Conservation (phyloP, 2,888 invertebrate species). For the Scaptomyza caliginosa region DNA sequence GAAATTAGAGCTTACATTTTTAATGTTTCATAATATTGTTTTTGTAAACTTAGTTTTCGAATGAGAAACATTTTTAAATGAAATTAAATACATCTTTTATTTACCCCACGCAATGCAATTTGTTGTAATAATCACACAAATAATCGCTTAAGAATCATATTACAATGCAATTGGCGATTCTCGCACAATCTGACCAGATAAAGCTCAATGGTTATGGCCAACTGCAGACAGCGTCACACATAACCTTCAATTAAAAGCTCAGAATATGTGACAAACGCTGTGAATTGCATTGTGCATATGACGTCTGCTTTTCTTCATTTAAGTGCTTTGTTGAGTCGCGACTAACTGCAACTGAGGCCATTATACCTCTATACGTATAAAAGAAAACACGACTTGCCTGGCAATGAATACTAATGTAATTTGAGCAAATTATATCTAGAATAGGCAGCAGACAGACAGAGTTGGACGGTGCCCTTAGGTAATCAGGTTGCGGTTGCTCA, state of each 20-base stretch:
- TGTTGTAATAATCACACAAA: conserved; percentile 15
- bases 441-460: background rate
- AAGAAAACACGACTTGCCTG: conserved; percentile 5
- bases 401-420: conserved; percentile 21
- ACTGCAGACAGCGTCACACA: conserved; percentile 16
- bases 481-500: conserved; percentile 11
- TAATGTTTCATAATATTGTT: too few relatives aligned
- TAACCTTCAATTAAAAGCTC: conserved; percentile 45
- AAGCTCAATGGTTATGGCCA: conserved; percentile 39
- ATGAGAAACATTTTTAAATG: background rate
- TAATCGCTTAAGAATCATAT: conserved; percentile 26
- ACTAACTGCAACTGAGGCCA: conserved; percentile 36
- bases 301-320: background rate
- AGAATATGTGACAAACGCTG: conserved; percentile 15
- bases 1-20: too few relatives aligned
- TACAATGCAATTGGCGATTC: conserved; percentile 34
- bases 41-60: too few relatives aligned
- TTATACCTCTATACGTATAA: conserved; percentile 13
- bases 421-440: conserved; percentile 14
- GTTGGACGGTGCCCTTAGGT: conserved; percentile 11
- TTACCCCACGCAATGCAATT: background rate
- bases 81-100: background rate
- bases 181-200: conserved; percentile 21
- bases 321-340: conserved; percentile 16
- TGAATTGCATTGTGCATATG: conserved; percentile 5